Evolutionary conservation across 2,113 vertebrate genomes (phyloP).

Genomic region (Sprattus sprattus): DNA sequence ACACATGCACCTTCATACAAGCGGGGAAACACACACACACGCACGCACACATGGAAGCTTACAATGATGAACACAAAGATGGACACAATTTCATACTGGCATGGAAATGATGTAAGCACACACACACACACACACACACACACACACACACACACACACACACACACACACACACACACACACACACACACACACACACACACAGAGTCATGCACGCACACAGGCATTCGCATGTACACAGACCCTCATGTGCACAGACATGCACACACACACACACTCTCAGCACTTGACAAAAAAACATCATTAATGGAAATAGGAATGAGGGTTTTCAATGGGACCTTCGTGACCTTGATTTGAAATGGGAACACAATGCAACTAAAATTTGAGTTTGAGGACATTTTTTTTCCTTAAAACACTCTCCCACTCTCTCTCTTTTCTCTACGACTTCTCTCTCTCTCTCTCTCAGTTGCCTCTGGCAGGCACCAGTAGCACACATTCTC

Average conservation of each 20-base stretch:
- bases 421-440: neutral
- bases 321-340: constrained; percentile 40
- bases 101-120: neutral
- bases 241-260: neutral
- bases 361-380: constrained; percentile 45
- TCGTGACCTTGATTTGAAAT: constrained; percentile 53
- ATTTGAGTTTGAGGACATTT: constrained; percentile 40
- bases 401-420: neutral
- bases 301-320: constrained; percentile 38
- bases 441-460: neutral
- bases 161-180: constrained; percentile 22
- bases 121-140: neutral
- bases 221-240: neutral
- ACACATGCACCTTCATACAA: neutral
- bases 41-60: constrained; percentile 19
- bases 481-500: constrained; percentile 33
- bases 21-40: constrained; percentile 19
- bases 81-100: too few species aligned
- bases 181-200: constrained; percentile 16
- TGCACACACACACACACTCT: constrained; percentile 34
- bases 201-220: neutral
- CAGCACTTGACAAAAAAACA: constrained; percentile 19
- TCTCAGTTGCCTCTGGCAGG: constrained; percentile 17
- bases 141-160: too few species aligned
- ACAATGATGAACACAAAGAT: neutral